phyloP scores from a whole-genome alignment of 2,113 vertebrate species.

The Dunckerocampus dactyliophorus region DNA sequence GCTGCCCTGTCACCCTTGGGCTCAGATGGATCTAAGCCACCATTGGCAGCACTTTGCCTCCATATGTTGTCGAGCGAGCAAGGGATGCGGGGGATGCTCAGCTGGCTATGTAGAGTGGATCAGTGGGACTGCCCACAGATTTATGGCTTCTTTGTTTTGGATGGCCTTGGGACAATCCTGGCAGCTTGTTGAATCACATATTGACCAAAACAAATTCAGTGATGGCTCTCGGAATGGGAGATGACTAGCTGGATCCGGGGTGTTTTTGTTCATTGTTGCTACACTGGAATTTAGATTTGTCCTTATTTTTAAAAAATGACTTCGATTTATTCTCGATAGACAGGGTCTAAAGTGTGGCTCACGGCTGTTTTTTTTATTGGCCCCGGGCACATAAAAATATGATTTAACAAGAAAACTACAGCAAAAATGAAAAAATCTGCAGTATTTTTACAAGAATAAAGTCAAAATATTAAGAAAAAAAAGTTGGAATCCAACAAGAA shows the following conservation, averaged over 20 bases:
- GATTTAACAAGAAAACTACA: too few species aligned
- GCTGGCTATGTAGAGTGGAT: slow-evolving; percentile 49
- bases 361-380: too few species aligned
- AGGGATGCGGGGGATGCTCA: slow-evolving; percentile 50
- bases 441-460: too few species aligned
- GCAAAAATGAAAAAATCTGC: too few species aligned
- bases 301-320: neutral
- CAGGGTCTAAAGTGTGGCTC: too few species aligned
- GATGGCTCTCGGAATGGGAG: neutral
- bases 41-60: slow-evolving; percentile 66
- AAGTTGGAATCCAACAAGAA: too few species aligned
- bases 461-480: too few species aligned
- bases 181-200: slow-evolving; percentile 6
- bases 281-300: neutral
- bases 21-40: slow-evolving; percentile 57
- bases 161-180: slow-evolving; percentile 11
- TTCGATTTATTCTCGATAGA: neutral
- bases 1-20: slow-evolving; percentile 47
- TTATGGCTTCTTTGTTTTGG: slow-evolving; percentile 40
- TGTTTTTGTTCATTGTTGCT: neutral
- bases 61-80: slow-evolving; percentile 63
- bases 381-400: too few species aligned
- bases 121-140: slow-evolving; percentile 36
- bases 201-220: slow-evolving; percentile 10
- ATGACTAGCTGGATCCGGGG: neutral